phyloP scores from a whole-genome alignment of 2,888 invertebrate species.

The Homarus gammarus region DNA sequence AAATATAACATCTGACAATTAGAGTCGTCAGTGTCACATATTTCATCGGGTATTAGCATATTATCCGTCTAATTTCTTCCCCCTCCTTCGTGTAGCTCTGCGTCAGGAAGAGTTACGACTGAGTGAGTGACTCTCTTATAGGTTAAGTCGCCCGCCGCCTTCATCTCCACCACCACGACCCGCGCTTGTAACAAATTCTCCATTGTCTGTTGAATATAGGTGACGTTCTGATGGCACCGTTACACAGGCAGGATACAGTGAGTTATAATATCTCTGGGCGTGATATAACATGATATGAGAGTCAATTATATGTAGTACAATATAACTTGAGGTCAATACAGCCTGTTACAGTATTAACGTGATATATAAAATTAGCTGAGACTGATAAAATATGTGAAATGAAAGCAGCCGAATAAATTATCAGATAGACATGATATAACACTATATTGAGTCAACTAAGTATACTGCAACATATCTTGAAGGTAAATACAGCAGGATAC shows the following conservation, averaged over 20 bases:
- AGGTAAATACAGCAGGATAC: no score
- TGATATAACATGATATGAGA: no score
- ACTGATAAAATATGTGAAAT: no score
- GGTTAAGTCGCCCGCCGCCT: background rate
- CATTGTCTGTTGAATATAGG: background rate
- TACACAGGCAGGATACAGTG: background rate
- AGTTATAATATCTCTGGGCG: no score
- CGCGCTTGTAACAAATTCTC: background rate
- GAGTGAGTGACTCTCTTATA: background rate
- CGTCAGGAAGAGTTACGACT: background rate
- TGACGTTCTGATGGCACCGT: background rate
- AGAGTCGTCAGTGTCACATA: constrained; percentile 8
- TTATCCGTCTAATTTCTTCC: constrained; percentile 37
- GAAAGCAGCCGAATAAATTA: no score
- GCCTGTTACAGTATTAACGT: no score
- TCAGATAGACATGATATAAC: no score
- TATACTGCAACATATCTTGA: no score
- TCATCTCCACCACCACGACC: background rate
- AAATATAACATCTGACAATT: constrained; percentile 43
- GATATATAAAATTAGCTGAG: no score
- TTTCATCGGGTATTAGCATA: constrained; percentile 33
- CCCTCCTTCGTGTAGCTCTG: background rate
- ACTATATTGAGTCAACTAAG: no score
- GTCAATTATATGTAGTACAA: no score
- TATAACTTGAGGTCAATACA: no score